These are phyloP conservation scores for Leptatherina wallacei DNA, from an alignment of 2,797 vertebrate genomes.

Conservation along the genomic window DNA sequence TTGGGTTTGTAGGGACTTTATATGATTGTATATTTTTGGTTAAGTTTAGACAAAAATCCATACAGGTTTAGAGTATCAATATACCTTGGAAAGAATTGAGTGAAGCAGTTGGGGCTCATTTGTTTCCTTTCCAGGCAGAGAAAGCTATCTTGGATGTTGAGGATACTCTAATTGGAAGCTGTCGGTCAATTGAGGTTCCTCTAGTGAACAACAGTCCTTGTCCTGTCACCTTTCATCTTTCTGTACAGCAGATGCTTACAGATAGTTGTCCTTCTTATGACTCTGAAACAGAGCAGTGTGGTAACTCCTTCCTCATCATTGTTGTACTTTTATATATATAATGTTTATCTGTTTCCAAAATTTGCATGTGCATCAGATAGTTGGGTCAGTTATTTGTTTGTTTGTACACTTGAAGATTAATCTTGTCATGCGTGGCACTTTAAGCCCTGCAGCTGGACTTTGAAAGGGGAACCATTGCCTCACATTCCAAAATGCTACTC, in stretches of 20 bases:
- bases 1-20: neutral
- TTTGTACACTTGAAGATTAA: neutral
- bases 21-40: neutral
- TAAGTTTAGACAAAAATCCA: neutral
- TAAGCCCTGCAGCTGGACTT: constrained; percentile 87
- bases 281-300: constrained; percentile 53
- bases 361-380: neutral
- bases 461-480: constrained; percentile 78
- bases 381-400: neutral
- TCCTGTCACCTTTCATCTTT: constrained; percentile 84
- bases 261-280: constrained; percentile 61
- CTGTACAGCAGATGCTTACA: constrained; percentile 81
- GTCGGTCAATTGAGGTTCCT: constrained; percentile 78
- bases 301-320: constrained; percentile 63
- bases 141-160: constrained; percentile 83
- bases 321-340: neutral
- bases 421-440: neutral
- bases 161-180: constrained; percentile 82
- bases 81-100: neutral
- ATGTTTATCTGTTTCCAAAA: constrained; percentile 2
- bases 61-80: neutral
- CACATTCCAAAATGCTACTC: constrained; percentile 82
- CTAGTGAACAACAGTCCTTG: constrained; percentile 89
- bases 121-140: constrained; percentile 77
- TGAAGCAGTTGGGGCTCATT: constrained; percentile 4